These are phyloP conservation scores for Pinctada fucata DNA, from an alignment of 2,888 invertebrate genomes.

Conservation along the genomic window DNA sequence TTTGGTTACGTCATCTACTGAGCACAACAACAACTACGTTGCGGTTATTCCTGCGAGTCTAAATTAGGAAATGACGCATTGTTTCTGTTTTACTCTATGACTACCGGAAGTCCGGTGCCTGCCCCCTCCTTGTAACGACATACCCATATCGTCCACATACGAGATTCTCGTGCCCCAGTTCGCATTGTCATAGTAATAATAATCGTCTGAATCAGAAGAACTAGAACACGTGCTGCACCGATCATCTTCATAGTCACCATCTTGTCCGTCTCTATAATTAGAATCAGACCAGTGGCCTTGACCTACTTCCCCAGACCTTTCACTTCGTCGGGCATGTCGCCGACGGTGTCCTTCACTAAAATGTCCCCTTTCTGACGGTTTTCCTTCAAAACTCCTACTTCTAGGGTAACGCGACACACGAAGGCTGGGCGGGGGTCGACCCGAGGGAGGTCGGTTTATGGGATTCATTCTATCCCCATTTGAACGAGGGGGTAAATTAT, in stretches of 20 bases:
- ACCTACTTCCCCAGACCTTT: constrained; percentile 30
- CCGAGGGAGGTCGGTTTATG: constrained; percentile 68
- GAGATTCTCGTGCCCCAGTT: constrained; percentile 89
- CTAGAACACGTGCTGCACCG: constrained; percentile 90
- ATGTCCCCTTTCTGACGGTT: constrained; percentile 51
- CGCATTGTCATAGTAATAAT: constrained; percentile 87
- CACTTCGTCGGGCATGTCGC: constrained; percentile 10
- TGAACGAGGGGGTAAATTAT: constrained; percentile 54
- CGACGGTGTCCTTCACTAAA: constrained; percentile 34
- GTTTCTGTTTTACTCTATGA: constrained; percentile 63
- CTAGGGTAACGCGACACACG: constrained; percentile 58
- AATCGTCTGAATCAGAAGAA: constrained; percentile 85
- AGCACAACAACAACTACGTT: too few species aligned
- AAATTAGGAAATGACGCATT: constrained; percentile 63
- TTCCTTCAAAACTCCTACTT: constrained; percentile 69
- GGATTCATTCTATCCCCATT: constrained; percentile 72
- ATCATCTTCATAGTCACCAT: constrained; percentile 78
- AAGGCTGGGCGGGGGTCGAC: constrained; percentile 37
- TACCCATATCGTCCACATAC: constrained; percentile 89
- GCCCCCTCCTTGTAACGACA: constrained; percentile 50
- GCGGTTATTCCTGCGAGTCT: too few species aligned
- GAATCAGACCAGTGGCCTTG: constrained; percentile 46
- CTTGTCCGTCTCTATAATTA: constrained; percentile 49
- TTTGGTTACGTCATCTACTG: too few species aligned
- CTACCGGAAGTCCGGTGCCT: constrained; percentile 41